Evolutionary conservation across 2,797 vertebrate genomes (phyloP).

Genomic region (Alfaro cultratus): DNA sequence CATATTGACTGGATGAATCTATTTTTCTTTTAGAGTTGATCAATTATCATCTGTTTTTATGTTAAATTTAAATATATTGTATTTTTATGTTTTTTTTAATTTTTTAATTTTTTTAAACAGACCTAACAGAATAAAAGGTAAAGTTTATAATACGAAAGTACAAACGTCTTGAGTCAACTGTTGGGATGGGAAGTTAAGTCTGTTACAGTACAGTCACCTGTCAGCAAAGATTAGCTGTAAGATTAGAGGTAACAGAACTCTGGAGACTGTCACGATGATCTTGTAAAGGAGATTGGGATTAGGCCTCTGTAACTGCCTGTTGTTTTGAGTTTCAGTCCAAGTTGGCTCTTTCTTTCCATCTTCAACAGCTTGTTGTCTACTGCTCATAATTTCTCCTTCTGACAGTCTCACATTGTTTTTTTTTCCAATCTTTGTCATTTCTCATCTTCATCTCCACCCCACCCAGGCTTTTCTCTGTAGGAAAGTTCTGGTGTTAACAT

Average conservation of each 20-base stretch:
- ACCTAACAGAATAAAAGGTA: conserved; percentile 24
- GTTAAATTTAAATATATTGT: background rate
- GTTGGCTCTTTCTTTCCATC: conserved; percentile 25
- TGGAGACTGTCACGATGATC: conserved; percentile 67
- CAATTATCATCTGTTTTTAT: background rate
- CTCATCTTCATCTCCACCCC: background rate
- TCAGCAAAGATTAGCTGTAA: conserved; percentile 66
- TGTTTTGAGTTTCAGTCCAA: conserved; percentile 27
- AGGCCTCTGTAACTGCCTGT: conserved; percentile 39
- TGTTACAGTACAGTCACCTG: conserved; percentile 57
- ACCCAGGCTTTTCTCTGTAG: background rate
- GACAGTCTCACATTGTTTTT: background rate
- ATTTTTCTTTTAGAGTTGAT: background rate
- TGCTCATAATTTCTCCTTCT: conserved; percentile 8
- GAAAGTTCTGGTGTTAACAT: background rate
- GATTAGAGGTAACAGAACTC: conserved; percentile 65
- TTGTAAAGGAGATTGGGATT: conserved; percentile 51
- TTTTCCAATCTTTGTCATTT: background rate
- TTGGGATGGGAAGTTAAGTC: conserved; percentile 74
- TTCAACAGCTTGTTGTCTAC: conserved; percentile 12
- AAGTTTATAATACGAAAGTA: conserved; percentile 13
- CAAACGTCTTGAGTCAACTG: conserved; percentile 34
- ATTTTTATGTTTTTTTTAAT: no score
- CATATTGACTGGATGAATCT: background rate
- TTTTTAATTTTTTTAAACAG: background rate